Percentiles rank a stretch among this genome's conserved stretches.
phyloP scores from a whole-genome alignment of 2,113 vertebrate genomes.

The Apteryx mantelli region DNA sequence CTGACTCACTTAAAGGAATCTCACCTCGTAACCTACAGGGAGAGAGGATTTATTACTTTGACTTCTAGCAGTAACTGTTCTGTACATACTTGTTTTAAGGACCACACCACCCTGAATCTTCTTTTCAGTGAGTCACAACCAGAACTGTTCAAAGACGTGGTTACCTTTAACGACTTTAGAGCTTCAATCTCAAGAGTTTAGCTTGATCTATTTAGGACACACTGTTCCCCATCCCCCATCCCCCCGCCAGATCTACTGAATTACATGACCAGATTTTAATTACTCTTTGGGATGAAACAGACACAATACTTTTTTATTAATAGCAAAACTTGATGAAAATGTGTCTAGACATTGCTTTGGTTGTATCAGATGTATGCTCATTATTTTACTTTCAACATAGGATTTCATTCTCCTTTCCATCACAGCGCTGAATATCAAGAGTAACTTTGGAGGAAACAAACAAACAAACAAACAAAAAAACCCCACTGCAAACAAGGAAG shows the following conservation, averaged over 20 bases:
- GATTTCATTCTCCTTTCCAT: background rate
- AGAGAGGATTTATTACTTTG: background rate
- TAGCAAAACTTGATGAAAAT: background rate
- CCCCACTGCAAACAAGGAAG: background rate
- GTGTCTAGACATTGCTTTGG: background rate
- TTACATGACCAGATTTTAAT: background rate
- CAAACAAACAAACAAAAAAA: background rate
- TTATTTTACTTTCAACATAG: background rate
- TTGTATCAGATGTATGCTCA: background rate
- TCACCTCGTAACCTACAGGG: background rate
- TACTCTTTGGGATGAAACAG: background rate
- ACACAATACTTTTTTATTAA: rapidly evolving
- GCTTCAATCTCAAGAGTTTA: background rate
- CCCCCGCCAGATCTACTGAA: background rate
- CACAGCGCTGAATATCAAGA: background rate
- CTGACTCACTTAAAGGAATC: background rate
- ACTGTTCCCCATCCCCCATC: background rate
- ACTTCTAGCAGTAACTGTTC: background rate
- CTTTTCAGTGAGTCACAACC: background rate
- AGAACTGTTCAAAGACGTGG: background rate
- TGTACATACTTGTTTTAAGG: background rate
- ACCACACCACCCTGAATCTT: background rate
- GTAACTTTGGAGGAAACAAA: background rate
- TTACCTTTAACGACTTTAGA: background rate
- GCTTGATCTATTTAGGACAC: background rate